Conservation (phyloP, 2,888 invertebrate species). For the Caenorhabditis sinica region DNA sequence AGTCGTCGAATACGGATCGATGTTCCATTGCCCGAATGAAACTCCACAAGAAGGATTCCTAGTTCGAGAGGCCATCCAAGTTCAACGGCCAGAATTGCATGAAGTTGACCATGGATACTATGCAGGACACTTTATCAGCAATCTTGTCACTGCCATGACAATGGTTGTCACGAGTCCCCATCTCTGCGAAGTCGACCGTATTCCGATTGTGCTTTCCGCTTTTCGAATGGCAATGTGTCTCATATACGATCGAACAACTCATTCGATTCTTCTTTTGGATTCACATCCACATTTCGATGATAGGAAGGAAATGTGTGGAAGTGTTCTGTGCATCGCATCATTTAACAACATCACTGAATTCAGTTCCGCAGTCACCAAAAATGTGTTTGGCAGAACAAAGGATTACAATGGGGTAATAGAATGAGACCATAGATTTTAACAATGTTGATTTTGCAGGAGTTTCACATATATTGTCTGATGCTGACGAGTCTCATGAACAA, state of each 20-base stretch:
- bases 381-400: slow-evolving; percentile 49
- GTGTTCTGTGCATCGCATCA: slow-evolving; percentile 39
- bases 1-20: slow-evolving; percentile 2
- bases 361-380: slow-evolving; percentile 43
- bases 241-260: slow-evolving; percentile 52
- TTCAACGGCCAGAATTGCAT: slow-evolving; percentile 61
- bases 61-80: slow-evolving; percentile 60
- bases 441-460: slow-evolving; percentile 41
- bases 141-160: slow-evolving; percentile 45
- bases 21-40: slow-evolving; percentile 46
- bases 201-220: slow-evolving; percentile 54
- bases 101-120: slow-evolving; percentile 59
- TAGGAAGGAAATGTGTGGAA: slow-evolving; percentile 53
- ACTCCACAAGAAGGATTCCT: slow-evolving; percentile 58
- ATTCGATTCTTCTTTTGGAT: slow-evolving; percentile 58
- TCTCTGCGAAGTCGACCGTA: slow-evolving; percentile 28
- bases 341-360: too few relatives aligned
- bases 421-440: not conserved
- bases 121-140: slow-evolving; percentile 57
- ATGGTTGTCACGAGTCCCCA: slow-evolving; percentile 51
- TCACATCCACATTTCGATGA: slow-evolving; percentile 66
- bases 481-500: slow-evolving; percentile 48
- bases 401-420: slow-evolving; percentile 37
- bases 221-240: slow-evolving; percentile 63
- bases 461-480: slow-evolving; percentile 63